Conservation (phyloP, 2,797 vertebrate genomes). For the Chiroxiphia lanceolata region DNA sequence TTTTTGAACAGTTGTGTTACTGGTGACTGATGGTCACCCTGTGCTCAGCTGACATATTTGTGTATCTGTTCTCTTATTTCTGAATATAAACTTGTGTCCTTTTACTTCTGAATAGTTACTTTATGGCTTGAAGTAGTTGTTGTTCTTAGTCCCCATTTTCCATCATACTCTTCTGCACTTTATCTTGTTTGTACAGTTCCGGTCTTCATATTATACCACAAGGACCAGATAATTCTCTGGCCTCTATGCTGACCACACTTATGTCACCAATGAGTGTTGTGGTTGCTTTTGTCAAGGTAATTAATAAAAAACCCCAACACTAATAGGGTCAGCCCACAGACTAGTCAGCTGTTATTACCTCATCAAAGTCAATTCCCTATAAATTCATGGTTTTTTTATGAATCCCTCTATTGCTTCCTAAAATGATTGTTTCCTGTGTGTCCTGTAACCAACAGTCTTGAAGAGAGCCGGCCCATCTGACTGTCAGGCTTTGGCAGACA, state of each 20-base stretch:
- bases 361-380: background rate
- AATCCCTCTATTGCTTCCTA: background rate
- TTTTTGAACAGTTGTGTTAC: background rate
- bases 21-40: background rate
- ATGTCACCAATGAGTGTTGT: background rate
- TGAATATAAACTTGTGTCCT: background rate
- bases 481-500: background rate
- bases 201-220: background rate
- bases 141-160: background rate
- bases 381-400: background rate
- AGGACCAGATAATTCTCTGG: background rate
- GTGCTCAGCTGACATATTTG: background rate
- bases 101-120: background rate
- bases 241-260: background rate
- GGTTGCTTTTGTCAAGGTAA: background rate
- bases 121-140: background rate
- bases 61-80: background rate
- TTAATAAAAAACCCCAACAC: background rate
- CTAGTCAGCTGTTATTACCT: background rate
- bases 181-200: background rate
- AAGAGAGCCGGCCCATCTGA: background rate
- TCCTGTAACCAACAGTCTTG: background rate
- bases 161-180: background rate
- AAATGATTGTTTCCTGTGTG: fast-evolving
- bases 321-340: background rate